phyloP scores from a whole-genome alignment of 2,797 vertebrate genomes.

The Peromyscus aztecus region DNA sequence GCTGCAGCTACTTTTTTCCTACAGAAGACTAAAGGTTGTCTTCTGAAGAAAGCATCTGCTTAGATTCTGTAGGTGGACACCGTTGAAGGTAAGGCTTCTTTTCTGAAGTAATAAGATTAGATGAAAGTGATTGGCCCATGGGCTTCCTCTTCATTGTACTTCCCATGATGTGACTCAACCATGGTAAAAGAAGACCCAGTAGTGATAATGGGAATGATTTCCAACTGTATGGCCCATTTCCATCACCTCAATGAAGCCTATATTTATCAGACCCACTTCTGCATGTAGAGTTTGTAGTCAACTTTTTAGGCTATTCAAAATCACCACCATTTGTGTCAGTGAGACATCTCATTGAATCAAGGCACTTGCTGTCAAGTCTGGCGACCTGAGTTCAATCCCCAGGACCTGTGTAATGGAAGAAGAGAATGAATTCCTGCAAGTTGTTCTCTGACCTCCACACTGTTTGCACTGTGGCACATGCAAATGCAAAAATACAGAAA shows the following conservation, averaged over 20 bases:
- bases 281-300: background rate
- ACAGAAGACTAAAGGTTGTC: background rate
- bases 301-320: constrained; percentile 3
- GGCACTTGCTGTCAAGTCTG: background rate
- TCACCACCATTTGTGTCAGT: background rate
- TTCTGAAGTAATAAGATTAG: background rate
- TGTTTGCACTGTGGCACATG: background rate
- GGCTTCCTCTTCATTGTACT: background rate
- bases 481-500: background rate
- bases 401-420: background rate
- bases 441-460: background rate
- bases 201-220: background rate
- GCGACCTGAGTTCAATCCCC: background rate
- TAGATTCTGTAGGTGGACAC: background rate
- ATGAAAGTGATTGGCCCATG: background rate
- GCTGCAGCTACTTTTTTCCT: background rate
- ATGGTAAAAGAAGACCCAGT: background rate
- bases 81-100: background rate
- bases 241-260: background rate
- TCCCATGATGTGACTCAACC: background rate
- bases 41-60: background rate
- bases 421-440: background rate
- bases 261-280: background rate
- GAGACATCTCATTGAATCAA: background rate
- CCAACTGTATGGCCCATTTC: background rate